Percentiles rank a stretch among this genome's conserved stretches.
Evolutionary conservation across 2,797 vertebrate species (phyloP).

Genomic region (Odontamblyopus rebecca): DNA sequence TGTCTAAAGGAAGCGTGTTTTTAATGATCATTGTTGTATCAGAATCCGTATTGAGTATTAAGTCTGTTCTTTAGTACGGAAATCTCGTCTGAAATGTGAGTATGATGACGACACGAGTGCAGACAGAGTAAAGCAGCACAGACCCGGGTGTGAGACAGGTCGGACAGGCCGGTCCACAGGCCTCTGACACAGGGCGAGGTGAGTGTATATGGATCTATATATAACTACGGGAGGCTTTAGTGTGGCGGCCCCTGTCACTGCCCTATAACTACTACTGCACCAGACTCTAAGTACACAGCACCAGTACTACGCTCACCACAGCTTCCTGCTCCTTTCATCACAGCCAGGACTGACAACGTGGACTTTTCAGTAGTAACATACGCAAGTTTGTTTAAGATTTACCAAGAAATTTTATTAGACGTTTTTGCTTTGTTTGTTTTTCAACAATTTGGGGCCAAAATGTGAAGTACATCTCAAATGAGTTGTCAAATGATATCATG

Average conservation of each 20-base stretch:
- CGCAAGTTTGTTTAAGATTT: background rate
- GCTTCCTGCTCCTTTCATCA: conserved; percentile 34
- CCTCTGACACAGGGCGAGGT: conserved; percentile 44
- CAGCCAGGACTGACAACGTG: conserved; percentile 11
- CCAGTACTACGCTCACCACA: conserved; percentile 29
- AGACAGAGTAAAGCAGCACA: conserved; percentile 19
- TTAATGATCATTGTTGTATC: no score
- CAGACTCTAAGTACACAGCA: conserved; percentile 23
- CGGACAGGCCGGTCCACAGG: conserved; percentile 37
- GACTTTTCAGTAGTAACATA: background rate
- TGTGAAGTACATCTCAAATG: no score
- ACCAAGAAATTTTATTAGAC: no score
- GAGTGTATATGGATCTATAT: conserved; percentile 49
- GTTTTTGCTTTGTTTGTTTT: background rate
- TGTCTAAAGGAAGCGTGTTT: no score
- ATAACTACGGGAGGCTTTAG: conserved; percentile 61
- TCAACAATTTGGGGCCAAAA: no score
- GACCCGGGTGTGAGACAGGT: conserved; percentile 51
- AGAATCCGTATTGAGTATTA: no score
- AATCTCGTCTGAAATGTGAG: no score
- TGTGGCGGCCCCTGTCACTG: conserved; percentile 56
- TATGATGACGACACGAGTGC: background rate
- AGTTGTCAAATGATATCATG: no score
- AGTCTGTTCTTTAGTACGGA: no score
- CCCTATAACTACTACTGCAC: conserved; percentile 58